A percentile compares a stretch with the other conserved stretches of the same genome.
Conservation (phyloP, 2,797 vertebrate species). For the Mareca penelope region DNA sequence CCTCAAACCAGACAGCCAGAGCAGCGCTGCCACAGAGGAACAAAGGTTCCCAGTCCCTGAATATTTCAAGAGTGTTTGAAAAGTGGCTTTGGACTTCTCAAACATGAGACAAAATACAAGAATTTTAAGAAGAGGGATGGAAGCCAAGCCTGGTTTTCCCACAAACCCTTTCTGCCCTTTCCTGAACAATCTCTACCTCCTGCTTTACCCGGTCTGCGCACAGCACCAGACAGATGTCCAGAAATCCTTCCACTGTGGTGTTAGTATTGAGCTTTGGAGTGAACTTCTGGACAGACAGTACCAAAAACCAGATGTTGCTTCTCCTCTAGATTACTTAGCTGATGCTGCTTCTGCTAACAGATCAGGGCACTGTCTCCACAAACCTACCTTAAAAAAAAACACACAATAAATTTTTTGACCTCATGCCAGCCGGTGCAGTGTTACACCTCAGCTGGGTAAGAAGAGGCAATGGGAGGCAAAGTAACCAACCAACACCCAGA, state of each 20-base stretch:
- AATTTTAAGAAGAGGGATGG: background rate
- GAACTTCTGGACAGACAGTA: background rate
- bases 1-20: background rate
- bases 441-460: background rate
- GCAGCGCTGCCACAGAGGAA: background rate
- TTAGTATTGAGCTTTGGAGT: background rate
- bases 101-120: background rate
- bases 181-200: background rate
- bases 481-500: background rate
- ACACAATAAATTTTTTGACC: accelerated
- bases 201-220: background rate
- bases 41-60: background rate
- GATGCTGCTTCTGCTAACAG: background rate
- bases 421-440: background rate
- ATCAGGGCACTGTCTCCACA: background rate
- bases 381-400: background rate
- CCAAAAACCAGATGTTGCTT: background rate
- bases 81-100: background rate
- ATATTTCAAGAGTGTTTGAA: background rate
- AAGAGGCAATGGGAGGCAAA: background rate
- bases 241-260: background rate
- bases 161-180: background rate
- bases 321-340: background rate
- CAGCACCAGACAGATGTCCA: background rate
- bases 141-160: background rate